Percentiles rank a stretch among this genome's conserved stretches.
These are phyloP conservation scores for Lepidurus arcticus DNA, from an alignment of 1,140 invertebrate genomes.

Conservation along the genomic window DNA sequence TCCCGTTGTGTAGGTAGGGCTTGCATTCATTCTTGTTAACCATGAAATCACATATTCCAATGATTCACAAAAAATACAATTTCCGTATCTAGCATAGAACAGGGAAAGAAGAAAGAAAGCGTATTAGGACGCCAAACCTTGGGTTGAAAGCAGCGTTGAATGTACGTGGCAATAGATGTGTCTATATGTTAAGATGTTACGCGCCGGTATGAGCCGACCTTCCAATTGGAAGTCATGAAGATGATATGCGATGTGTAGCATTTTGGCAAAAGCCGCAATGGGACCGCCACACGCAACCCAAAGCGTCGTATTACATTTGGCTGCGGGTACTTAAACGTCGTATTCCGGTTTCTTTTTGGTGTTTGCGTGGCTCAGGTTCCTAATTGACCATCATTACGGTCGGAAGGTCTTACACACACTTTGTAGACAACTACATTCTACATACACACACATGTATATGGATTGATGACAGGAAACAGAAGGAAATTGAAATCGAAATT, in stretches of 20 bases:
- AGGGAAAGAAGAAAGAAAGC: too few relatives aligned
- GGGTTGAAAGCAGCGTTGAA: too few relatives aligned
- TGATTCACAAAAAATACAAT: too few relatives aligned
- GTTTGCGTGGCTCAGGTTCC: neutral
- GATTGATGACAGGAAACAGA: too few relatives aligned
- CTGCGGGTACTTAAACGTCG: constrained; percentile 4
- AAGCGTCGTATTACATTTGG: constrained; percentile 7
- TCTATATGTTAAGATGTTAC: neutral
- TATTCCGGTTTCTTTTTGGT: neutral
- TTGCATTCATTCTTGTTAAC: too few relatives aligned
- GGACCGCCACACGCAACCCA: constrained; percentile 11
- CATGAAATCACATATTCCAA: too few relatives aligned
- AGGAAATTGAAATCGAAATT: too few relatives aligned
- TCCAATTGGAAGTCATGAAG: constrained; percentile 11
- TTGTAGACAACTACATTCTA: too few relatives aligned
- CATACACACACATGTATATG: too few relatives aligned
- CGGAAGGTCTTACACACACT: neutral
- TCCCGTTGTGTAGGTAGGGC: too few relatives aligned
- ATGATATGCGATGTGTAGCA: constrained; percentile 11
- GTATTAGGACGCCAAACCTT: too few relatives aligned
- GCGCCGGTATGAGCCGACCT: neutral
- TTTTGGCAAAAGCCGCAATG: constrained; percentile 10
- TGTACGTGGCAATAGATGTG: neutral
- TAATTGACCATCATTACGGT: neutral
- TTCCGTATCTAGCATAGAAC: too few relatives aligned